A percentile compares a stretch with the other conserved stretches of the same genome.
phyloP scores from a whole-genome alignment of 2,888 invertebrate species.

The Crepidodera aurea region DNA sequence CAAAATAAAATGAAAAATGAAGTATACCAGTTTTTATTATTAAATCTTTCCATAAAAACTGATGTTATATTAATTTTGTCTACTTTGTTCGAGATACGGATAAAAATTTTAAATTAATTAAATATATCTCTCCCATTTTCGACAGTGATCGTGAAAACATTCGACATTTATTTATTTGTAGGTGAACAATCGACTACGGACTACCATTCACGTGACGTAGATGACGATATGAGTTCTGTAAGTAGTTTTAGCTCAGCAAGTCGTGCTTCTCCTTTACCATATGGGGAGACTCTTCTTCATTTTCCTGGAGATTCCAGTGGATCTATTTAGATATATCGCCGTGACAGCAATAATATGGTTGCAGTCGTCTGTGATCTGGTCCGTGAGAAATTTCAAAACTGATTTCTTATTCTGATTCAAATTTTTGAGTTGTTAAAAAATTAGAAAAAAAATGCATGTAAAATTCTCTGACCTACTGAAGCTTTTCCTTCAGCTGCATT shows the following conservation, averaged over 20 bases:
- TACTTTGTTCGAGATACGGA: too few relatives aligned
- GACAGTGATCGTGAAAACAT: too few relatives aligned
- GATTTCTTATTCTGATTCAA: not conserved
- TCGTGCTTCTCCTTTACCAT: slow-evolving; percentile 80
- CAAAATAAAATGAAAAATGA: too few relatives aligned
- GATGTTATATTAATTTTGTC: too few relatives aligned
- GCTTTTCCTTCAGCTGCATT: too few relatives aligned
- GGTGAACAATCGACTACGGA: slow-evolving; percentile 72
- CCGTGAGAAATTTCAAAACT: not conserved
- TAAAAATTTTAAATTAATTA: too few relatives aligned
- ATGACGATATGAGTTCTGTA: slow-evolving; percentile 79
- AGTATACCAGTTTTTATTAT: too few relatives aligned
- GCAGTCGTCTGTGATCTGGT: not conserved
- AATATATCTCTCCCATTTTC: too few relatives aligned
- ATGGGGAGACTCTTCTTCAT: slow-evolving; percentile 78
- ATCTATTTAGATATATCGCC: slow-evolving; percentile 25
- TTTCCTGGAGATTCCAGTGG: slow-evolving; percentile 79
- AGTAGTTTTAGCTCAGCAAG: slow-evolving; percentile 87
- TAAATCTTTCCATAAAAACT: too few relatives aligned
- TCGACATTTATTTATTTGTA: slow-evolving; percentile 60
- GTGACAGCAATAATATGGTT: not conserved
- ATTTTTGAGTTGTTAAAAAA: too few relatives aligned
- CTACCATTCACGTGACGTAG: slow-evolving; percentile 58
- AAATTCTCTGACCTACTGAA: too few relatives aligned
- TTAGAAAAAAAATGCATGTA: too few relatives aligned